Conservation (phyloP, 1,140 invertebrate species). For the Artemia franciscana region DNA sequence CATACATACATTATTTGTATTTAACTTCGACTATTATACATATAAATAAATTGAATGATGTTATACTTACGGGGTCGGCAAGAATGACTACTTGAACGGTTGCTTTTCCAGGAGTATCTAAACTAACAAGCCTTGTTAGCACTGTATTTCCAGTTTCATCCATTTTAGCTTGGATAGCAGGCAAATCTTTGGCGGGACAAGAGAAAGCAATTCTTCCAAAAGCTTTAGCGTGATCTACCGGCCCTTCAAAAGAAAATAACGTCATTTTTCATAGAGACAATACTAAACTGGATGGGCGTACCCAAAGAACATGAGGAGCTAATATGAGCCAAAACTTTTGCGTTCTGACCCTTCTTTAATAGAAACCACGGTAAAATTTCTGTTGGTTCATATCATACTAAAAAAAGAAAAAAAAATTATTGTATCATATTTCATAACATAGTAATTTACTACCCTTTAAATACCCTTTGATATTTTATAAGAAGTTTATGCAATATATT, state of each 20-base stretch:
- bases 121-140: conserved; percentile 57
- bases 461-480: no score
- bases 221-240: conserved; percentile 62
- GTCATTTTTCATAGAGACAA: conserved; percentile 8
- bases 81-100: conserved; percentile 86
- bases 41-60: no score
- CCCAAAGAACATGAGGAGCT: conserved; percentile 15
- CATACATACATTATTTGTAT: no score
- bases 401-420: no score
- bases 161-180: conserved; percentile 45
- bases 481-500: no score
- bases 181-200: conserved; percentile 46
- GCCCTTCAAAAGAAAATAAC: conserved; percentile 20
- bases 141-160: conserved; percentile 46
- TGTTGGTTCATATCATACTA: no score
- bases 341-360: no score
- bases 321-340: no score
- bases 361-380: no score
- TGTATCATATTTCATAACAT: no score
- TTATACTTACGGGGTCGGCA: conserved; percentile 49
- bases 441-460: no score
- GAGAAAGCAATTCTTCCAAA: conserved; percentile 90
- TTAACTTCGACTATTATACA: no score
- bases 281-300: conserved; percentile 11
- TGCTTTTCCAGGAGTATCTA: conserved; percentile 90